A percentile compares a stretch with the other conserved stretches of the same genome.
These are phyloP conservation scores for Cliona cf. orientalis DNA, from an alignment of 37 sponge, comb jelly and placozoan species.

Conservation along the genomic window DNA sequence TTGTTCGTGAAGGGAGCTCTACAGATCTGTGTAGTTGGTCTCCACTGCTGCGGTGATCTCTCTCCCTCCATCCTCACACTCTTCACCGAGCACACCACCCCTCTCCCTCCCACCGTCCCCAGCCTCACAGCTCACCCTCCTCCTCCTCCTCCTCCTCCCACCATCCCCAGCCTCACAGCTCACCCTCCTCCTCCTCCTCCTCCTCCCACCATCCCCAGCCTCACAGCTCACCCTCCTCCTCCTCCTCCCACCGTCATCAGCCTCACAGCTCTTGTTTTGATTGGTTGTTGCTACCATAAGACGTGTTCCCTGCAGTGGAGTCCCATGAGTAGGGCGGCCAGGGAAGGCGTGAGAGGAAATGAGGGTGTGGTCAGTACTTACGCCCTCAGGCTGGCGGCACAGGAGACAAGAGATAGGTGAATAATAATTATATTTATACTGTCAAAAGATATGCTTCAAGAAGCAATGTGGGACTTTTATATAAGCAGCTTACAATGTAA, in stretches of 20 bases:
- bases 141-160: conserved; percentile 18
- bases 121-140: conserved; percentile 73
- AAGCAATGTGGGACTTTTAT: too few relatives aligned
- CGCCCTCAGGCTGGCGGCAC: conserved; percentile 79
- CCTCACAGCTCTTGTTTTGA: conserved; percentile 44
- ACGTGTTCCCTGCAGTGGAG: conserved; percentile 44
- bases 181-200: conserved; percentile 21
- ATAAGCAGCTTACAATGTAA: too few relatives aligned
- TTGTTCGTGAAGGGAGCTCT: neutral
- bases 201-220: conserved; percentile 19
- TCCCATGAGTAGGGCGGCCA: conserved; percentile 18
- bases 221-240: neutral
- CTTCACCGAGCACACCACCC: neutral
- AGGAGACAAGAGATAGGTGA: conserved; percentile 78
- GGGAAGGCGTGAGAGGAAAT: neutral
- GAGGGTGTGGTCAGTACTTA: neutral
- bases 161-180: neutral
- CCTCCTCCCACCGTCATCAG: neutral
- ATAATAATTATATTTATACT: neutral
- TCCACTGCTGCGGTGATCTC: conserved; percentile 87
- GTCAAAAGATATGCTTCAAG: too few relatives aligned
- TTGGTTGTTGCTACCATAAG: conserved; percentile 89
- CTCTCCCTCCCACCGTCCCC: neutral
- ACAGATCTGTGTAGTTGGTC: conserved; percentile 68
- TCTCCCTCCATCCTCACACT: conserved; percentile 36